phyloP scores from a whole-genome alignment of 2,888 invertebrate genomes.

The Emesis castigata region DNA sequence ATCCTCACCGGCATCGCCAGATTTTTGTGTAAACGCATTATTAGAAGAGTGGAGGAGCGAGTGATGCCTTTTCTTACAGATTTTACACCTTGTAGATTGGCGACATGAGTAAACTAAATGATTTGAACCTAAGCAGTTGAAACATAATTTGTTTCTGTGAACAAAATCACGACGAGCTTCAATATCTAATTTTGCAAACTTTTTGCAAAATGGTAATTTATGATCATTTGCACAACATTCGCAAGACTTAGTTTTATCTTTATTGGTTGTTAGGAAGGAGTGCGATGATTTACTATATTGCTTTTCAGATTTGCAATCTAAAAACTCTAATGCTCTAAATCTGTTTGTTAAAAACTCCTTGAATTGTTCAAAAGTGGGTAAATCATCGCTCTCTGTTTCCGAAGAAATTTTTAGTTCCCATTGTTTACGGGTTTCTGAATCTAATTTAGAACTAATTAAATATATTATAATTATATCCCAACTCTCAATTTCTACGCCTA shows the following conservation, averaged over 20 bases:
- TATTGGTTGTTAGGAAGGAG: not conserved
- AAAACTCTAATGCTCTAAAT: slow-evolving; percentile 34
- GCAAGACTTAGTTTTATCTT: not conserved
- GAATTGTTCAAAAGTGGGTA: slow-evolving; percentile 27
- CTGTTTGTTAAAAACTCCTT: slow-evolving; percentile 31
- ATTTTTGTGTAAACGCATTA: slow-evolving; percentile 5
- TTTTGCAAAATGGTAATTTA: slow-evolving; percentile 59
- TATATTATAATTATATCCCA: slow-evolving; percentile 40
- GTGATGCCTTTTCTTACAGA: slow-evolving; percentile 60
- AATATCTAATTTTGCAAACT: slow-evolving; percentile 47
- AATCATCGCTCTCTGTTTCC: not conserved
- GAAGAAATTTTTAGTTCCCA: slow-evolving; percentile 34
- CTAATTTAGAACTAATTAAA: slow-evolving; percentile 30
- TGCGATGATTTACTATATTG: not conserved
- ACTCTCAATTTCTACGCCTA: slow-evolving; percentile 22
- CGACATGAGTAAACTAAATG: slow-evolving; percentile 38
- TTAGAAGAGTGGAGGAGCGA: slow-evolving; percentile 46
- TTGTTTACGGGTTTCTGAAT: slow-evolving; percentile 32
- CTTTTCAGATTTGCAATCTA: slow-evolving; percentile 9
- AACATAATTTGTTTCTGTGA: slow-evolving; percentile 53
- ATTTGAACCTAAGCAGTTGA: slow-evolving; percentile 60
- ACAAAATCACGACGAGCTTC: slow-evolving; percentile 44
- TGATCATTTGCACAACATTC: slow-evolving; percentile 38
- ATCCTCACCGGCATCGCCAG: slow-evolving; percentile 15
- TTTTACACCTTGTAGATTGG: slow-evolving; percentile 35